Evolutionary conservation across 2,797 vertebrate genomes (phyloP).

Genomic region (Coregonus suidteri): DNA sequence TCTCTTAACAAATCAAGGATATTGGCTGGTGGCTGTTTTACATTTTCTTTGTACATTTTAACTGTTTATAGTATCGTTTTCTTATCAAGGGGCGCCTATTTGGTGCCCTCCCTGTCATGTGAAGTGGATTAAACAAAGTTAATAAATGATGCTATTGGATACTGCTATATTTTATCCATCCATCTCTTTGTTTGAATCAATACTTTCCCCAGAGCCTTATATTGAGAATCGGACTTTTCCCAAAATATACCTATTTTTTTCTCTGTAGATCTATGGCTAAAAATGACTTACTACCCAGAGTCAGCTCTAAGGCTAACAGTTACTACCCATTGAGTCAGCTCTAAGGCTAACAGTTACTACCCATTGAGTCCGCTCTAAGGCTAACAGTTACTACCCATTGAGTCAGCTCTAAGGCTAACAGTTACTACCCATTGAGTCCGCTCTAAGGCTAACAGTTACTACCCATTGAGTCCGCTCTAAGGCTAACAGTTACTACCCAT

Average conservation of each 20-base stretch:
- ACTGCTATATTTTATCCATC: too few relatives aligned
- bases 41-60: conserved; percentile 6
- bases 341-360: too few relatives aligned
- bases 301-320: too few relatives aligned
- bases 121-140: background rate
- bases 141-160: background rate
- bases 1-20: background rate
- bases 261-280: background rate
- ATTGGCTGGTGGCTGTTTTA: conserved; percentile 5
- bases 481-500: too few relatives aligned
- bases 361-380: too few relatives aligned
- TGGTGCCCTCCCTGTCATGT: background rate
- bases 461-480: too few relatives aligned
- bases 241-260: background rate
- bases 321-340: too few relatives aligned
- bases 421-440: too few relatives aligned
- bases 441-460: too few relatives aligned
- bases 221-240: conserved; percentile 8
- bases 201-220: background rate
- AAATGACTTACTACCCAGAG: too few relatives aligned
- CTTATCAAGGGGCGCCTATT: background rate
- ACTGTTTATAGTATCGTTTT: background rate
- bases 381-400: too few relatives aligned
- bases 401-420: too few relatives aligned
- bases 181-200: background rate